Evolutionary conservation across 2,888 invertebrate genomes (phyloP).

Genomic region (Rugalucina vietnamica): DNA sequence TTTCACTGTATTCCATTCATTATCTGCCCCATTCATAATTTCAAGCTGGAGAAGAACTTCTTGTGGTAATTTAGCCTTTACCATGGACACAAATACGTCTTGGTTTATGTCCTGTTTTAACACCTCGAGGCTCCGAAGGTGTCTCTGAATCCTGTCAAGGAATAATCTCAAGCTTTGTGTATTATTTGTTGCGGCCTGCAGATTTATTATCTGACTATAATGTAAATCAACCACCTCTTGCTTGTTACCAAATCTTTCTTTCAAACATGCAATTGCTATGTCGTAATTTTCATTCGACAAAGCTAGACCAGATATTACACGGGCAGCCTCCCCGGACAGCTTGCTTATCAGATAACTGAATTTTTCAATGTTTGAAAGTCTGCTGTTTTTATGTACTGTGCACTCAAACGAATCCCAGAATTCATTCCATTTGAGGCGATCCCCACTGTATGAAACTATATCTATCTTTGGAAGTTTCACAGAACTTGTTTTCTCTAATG

Average conservation of each 20-base stretch:
- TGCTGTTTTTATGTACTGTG: conserved; percentile 29
- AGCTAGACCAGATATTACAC: conserved; percentile 27
- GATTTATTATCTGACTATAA: conserved; percentile 32
- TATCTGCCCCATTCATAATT: conserved; percentile 12
- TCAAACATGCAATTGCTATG: conserved; percentile 22
- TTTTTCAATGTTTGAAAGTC: conserved; percentile 25
- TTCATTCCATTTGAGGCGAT: conserved; percentile 23
- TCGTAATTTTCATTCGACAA: conserved; percentile 43
- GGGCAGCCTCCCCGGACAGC: conserved; percentile 27
- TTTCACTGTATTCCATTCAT: conserved; percentile 16
- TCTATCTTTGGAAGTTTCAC: not conserved
- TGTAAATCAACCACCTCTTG: conserved; percentile 36
- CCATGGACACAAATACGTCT: conserved; percentile 35
- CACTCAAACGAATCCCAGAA: conserved; percentile 43
- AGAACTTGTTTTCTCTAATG: not conserved
- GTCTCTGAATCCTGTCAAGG: conserved; percentile 15
- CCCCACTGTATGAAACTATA: conserved; percentile 17
- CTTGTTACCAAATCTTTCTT: conserved; percentile 36
- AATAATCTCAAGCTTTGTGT: conserved; percentile 15
- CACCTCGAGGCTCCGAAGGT: conserved; percentile 33
- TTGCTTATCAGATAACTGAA: conserved; percentile 41
- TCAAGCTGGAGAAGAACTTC: conserved; percentile 25
- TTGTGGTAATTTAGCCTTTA: conserved; percentile 24
- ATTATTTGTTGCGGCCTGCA: not conserved
- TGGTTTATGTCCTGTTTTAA: conserved; percentile 28